These are phyloP conservation scores for Whitmania pigra DNA, from an alignment of 1,140 invertebrate species.

Conservation along the genomic window DNA sequence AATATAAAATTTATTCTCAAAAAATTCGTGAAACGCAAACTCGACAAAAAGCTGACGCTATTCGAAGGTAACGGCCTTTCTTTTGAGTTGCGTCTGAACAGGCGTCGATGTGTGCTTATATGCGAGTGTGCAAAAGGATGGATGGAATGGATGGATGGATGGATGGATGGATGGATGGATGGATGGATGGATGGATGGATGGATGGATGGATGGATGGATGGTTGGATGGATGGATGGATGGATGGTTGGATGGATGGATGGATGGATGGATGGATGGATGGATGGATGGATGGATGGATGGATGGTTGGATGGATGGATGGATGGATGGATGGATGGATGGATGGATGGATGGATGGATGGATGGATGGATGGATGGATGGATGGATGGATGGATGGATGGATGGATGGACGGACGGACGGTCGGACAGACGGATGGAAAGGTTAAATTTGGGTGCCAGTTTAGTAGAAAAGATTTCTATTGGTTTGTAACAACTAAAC, in stretches of 20 bases:
- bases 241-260: constrained; percentile 5
- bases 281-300: constrained; percentile 7
- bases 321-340: constrained; percentile 11
- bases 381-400: constrained; percentile 7
- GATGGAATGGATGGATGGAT: constrained; percentile 7
- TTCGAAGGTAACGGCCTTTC: too few relatives aligned
- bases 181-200: constrained; percentile 10
- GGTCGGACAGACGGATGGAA: not conserved
- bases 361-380: constrained; percentile 4
- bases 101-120: too few relatives aligned
- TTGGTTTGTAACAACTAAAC: too few relatives aligned
- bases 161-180: not conserved
- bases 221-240: constrained; percentile 5
- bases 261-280: constrained; percentile 9
- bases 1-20: too few relatives aligned
- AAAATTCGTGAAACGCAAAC: too few relatives aligned
- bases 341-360: constrained; percentile 9
- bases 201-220: constrained; percentile 9
- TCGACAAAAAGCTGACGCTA: too few relatives aligned
- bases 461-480: too few relatives aligned
- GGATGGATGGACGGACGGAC: too few relatives aligned
- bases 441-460: too few relatives aligned
- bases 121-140: not conserved
- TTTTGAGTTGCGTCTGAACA: too few relatives aligned
- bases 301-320: constrained; percentile 8